Evolutionary conservation across 2,113 vertebrate genomes (phyloP), one percentile per base, ranked within the genome.

Genomic region (Chroicocephalus ridibundus): DNA sequence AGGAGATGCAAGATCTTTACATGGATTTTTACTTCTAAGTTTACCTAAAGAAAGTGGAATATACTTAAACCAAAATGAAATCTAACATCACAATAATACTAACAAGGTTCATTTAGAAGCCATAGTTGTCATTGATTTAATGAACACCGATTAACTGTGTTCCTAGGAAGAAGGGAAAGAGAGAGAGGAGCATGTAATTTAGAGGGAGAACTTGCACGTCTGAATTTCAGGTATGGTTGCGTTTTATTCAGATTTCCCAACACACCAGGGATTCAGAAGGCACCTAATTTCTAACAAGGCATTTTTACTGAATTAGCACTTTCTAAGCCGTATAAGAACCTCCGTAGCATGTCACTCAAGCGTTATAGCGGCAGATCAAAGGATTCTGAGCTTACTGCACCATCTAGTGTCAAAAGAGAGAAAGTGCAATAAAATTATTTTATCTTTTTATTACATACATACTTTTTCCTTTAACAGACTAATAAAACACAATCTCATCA

Each of bases 391-490:
- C 85, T 82, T 92, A 96, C 94, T 84, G 29, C 47, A 64, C 98
- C 98, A 98, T 97, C 98, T 98, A 89, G 97, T 97, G 98, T 82
- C 80, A 42, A 91, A 26, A 0, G 0, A 16, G 1, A 27, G 74
- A 77, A 97, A 94, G 42, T 84, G 88, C 61, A 76, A 52, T 26
- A 74, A 57, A 34, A 51, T 18, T 1, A 29, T 78, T 89, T 92
- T 24, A 2, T 10, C 12, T 65, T 54, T 51, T 22, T 22, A 27
- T 57, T 32, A 11, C 2, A 11, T 15, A 6, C 34, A 12, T 10
- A 29, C 0, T 24, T 88, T 69, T 74, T 27, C 21, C 22, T 52
- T 55, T n/a, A 38, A 58, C 34, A 54, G 18, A 88, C 74, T 44
- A 96, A 82, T 55, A 85, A 91, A 69, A 20, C 51, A 44, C 61